A percentile compares a stretch with the other conserved stretches of the same genome.
These are phyloP conservation scores for Sebastes kiyomatsui DNA, from an alignment of 2,797 vertebrate species.

Conservation along the genomic window DNA sequence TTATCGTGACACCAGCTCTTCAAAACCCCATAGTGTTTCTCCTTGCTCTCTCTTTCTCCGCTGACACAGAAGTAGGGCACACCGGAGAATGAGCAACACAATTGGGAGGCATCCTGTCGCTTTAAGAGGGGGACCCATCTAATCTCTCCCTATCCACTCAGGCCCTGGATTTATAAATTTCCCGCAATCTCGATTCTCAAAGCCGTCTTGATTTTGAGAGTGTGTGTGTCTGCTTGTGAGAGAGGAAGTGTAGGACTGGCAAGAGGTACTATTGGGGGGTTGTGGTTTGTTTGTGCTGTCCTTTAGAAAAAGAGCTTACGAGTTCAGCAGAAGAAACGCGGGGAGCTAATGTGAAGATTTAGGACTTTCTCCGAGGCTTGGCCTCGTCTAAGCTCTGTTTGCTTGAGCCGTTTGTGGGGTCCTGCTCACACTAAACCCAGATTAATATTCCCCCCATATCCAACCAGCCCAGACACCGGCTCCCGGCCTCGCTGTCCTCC, in stretches of 20 bases:
- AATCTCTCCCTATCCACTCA: conserved; percentile 88
- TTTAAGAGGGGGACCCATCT: conserved; percentile 86
- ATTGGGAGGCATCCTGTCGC: conserved; percentile 83
- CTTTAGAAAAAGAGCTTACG: conserved; percentile 98
- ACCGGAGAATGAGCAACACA: conserved; percentile 73
- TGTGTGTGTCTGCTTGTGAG: conserved; percentile 61
- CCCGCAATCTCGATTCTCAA: conserved; percentile 90
- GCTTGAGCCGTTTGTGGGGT: conserved; percentile 93
- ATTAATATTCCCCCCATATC: conserved; percentile 96
- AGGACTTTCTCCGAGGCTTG: conserved; percentile 95
- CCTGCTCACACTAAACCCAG: conserved; percentile 96
- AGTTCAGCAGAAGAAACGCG: conserved; percentile 94
- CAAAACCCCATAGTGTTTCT: conserved; percentile 51
- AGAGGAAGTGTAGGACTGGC: background rate
- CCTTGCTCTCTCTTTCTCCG: conserved; percentile 65
- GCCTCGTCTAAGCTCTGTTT: conserved; percentile 94
- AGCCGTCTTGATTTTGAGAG: conserved; percentile 87
- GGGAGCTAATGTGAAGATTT: conserved; percentile 98
- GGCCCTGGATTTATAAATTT: conserved; percentile 87
- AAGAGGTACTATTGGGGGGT: conserved; percentile 51
- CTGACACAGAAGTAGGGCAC: conserved; percentile 82
- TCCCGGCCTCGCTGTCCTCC: conserved; percentile 73
- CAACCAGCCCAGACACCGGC: conserved; percentile 86
- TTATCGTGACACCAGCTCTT: conserved; percentile 58
- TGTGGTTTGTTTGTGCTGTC: conserved; percentile 92